phyloP scores from a whole-genome alignment of 2,113 vertebrate species.

The Poeciliopsis turrubarensis region DNA sequence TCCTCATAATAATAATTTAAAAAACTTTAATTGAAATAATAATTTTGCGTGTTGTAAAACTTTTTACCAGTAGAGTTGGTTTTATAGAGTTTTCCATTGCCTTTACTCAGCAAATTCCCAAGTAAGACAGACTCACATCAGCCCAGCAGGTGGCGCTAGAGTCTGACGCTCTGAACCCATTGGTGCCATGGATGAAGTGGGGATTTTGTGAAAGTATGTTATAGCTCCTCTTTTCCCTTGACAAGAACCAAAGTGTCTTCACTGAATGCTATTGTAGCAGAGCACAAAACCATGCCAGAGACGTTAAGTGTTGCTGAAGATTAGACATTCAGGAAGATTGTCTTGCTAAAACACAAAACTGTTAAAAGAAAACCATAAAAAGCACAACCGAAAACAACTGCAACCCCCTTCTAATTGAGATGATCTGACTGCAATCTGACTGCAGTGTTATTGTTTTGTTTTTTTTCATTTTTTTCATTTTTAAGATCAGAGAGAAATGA shows the following conservation, averaged over 20 bases:
- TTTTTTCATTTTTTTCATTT: too few species aligned
- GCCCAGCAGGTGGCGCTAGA: slow-evolving; percentile 10
- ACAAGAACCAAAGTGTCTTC: too few species aligned
- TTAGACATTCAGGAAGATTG: background rate
- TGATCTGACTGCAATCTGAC: too few species aligned
- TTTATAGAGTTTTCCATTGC: too few species aligned
- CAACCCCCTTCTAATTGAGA: too few species aligned
- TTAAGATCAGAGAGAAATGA: slow-evolving; percentile 1
- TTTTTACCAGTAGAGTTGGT: too few species aligned
- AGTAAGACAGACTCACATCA: background rate
- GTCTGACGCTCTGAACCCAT: background rate
- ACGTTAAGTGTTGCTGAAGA: background rate
- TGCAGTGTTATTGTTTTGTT: too few species aligned
- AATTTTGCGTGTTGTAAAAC: too few species aligned
- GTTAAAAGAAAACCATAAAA: background rate
- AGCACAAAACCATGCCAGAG: background rate
- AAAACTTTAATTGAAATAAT: background rate
- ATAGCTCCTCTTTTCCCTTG: too few species aligned
- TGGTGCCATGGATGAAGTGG: background rate
- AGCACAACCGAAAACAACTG: background rate
- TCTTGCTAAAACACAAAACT: background rate
- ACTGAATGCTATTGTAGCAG: background rate
- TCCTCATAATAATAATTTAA: background rate
- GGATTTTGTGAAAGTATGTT: background rate
- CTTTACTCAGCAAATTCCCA: background rate